phyloP scores from a whole-genome alignment of 2,113 vertebrate genomes.

The Hyaena hyaena region DNA sequence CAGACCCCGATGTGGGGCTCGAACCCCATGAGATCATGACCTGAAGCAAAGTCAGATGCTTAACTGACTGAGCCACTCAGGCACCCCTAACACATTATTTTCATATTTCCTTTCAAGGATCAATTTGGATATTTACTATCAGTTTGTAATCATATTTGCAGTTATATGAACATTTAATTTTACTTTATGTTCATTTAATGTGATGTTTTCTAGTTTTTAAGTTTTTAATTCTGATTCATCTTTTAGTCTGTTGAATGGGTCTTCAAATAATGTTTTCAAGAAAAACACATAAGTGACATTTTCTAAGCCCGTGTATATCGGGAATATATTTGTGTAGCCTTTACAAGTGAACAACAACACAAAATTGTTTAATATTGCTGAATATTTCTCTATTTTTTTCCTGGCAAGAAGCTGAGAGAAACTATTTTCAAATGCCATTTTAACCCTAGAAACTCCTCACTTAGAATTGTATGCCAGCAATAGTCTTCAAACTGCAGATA shows the following conservation, averaged over 20 bases:
- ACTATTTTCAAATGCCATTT: background rate
- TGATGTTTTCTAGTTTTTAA: conserved; percentile 23
- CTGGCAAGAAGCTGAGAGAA: conserved; percentile 24
- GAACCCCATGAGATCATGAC: too few relatives aligned
- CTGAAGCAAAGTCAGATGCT: too few relatives aligned
- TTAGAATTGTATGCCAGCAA: background rate
- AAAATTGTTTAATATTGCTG: background rate
- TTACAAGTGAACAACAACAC: background rate
- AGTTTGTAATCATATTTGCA: background rate
- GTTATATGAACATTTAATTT: background rate
- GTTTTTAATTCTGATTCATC: conserved; percentile 36
- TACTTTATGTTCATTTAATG: background rate
- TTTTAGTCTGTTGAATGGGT: background rate
- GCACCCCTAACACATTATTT: background rate
- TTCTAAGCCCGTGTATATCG: background rate
- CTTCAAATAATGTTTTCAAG: background rate
- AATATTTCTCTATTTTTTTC: background rate
- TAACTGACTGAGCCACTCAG: too few relatives aligned
- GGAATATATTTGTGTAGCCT: background rate
- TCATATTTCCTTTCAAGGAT: conserved; percentile 13
- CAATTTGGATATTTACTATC: background rate
- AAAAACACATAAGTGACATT: background rate
- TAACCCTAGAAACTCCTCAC: conserved; percentile 7
- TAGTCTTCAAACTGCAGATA: background rate
- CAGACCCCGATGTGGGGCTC: too few relatives aligned